Base-by-base conservation (phyloP, 2,888 invertebrate genomes). In the Agrotis clavis region DNA sequence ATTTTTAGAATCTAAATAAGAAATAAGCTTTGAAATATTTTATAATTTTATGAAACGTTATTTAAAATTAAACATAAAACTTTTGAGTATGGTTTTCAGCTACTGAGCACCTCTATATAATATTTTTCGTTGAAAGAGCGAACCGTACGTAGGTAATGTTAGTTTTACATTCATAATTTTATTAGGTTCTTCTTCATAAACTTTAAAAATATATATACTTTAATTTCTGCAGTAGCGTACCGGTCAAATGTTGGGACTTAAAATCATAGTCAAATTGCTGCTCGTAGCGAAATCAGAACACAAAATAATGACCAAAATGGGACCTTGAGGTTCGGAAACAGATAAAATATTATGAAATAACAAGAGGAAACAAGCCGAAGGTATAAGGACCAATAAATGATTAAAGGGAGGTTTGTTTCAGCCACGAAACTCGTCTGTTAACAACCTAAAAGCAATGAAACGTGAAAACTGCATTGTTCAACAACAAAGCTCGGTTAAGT, bases 401-500 rank as follows among this genome's bases (percentile, higher is more conserved):
- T 81, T 70, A 66, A 75, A 82, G 61, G 60, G 56, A 18, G 50
- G 72, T 76, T 77, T 65, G 71, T 74, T 74, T 73, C 57, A 70
- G 54, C 64, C 61, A 74, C 60, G 16, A 57, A 70, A 30, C 59
- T 53, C 21, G 63, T 48, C 41, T 65, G 63, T 79, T 77, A 82
- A 74, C 77, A 81, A 74, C 65, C 71, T 48, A 60, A 78, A 74
- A 68, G 78, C 73, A 78, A 83, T 83, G 76, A 83, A 83, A 78
- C 73, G 71, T 64, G 70, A 78, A 85, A 81, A 83, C 74, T 83
- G 85, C 73, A 85, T 83, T 78, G 83, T 74, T 74, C 65, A 71
- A 74, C 74, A 72, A 59, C 74, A 79, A 81, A 82, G 77, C 76
- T 73, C 66, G 56, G 80, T 78, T 66, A 82, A 85, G 75, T 81